Evolutionary conservation across 2,113 vertebrate genomes (phyloP), one percentile per base, ranked within the genome.

Genomic region (Hypomesus transpacificus): DNA sequence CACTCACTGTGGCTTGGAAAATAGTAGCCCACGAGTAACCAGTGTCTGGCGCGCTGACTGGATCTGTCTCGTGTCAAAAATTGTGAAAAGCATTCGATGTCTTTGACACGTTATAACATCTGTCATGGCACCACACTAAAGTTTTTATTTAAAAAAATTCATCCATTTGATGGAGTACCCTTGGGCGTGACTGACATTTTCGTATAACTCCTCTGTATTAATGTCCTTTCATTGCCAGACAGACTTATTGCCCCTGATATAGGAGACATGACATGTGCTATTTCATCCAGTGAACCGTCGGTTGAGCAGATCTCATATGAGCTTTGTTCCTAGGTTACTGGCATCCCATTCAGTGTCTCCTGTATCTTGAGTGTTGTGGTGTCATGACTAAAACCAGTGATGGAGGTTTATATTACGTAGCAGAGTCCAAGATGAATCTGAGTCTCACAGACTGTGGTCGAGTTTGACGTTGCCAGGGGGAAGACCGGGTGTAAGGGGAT

Each of bases 401-500:
- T 28, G 31, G 26, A 28, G 59, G 59, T 26, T 26, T 59, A 22
- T 17, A 4, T 22, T 26, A 26, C 26, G 17, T 61, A 61, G 7
- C 13, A 63, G 7, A 2, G 7, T 17, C 61, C 61, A 63, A 28
- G 28, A 18, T 31, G 17, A 63, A 63, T 56, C n/a, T n/a, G 17
- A 63, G 22, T 16, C 22, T 5, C 13, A 11, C 14, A 61, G 22
- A 31, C n/a, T 34, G 26, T 16, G 61, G 61, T 31, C 7, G 24
- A 34, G 31, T 1, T 7, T 39, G 57, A 39, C 66, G 0, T 73
- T 67, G 74, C 82, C 70, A 69, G 70, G 76, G 76, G 81, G 68
- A 7, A 7, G 22, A 58, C 70, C 82, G 71, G 75, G 76, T 81
- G 82, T 73, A 85, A 87, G 57, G 0, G 3, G 85, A 89, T 80